These are phyloP conservation scores for Dicyrtoma fusca DNA, from an alignment of 2,888 invertebrate species.

Conservation along the genomic window DNA sequence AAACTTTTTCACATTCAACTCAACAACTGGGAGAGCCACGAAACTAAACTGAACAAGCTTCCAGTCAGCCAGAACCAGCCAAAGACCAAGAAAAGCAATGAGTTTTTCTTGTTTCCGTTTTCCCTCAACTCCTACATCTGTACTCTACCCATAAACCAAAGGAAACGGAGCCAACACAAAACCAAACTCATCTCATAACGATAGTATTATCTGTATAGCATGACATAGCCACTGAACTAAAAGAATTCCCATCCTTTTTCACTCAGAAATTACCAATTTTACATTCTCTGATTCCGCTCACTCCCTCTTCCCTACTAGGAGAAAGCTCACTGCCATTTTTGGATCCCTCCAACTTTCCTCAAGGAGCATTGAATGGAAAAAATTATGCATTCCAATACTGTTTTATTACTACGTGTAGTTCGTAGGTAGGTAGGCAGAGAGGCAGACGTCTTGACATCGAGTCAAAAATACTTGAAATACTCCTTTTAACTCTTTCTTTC, in stretches of 20 bases:
- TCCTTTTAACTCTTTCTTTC: not conserved
- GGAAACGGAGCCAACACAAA: not conserved
- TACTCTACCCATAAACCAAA: too few species aligned
- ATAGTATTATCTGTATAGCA: not conserved
- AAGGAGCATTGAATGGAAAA: not conserved
- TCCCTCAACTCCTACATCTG: too few species aligned
- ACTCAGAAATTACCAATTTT: conserved; percentile 30
- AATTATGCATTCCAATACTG: conserved; percentile 17
- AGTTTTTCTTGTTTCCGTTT: not conserved
- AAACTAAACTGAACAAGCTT: not conserved
- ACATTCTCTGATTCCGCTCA: conserved; percentile 13
- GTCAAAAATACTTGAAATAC: too few species aligned
- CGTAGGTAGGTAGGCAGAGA: not conserved
- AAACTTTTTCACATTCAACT: too few species aligned
- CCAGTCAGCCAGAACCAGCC: too few species aligned
- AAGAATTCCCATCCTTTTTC: conserved; percentile 22
- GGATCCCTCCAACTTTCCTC: conserved; percentile 3
- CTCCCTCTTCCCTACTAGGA: too few species aligned
- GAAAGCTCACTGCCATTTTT: not conserved
- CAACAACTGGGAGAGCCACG: not conserved
- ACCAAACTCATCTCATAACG: not conserved
- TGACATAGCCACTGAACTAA: conserved; percentile 14
- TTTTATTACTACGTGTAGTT: not conserved
- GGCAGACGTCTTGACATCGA: not conserved
- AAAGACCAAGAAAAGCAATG: too few species aligned